Conservation (phyloP, 2,888 invertebrate species). For the Pimpla rufipes region DNA sequence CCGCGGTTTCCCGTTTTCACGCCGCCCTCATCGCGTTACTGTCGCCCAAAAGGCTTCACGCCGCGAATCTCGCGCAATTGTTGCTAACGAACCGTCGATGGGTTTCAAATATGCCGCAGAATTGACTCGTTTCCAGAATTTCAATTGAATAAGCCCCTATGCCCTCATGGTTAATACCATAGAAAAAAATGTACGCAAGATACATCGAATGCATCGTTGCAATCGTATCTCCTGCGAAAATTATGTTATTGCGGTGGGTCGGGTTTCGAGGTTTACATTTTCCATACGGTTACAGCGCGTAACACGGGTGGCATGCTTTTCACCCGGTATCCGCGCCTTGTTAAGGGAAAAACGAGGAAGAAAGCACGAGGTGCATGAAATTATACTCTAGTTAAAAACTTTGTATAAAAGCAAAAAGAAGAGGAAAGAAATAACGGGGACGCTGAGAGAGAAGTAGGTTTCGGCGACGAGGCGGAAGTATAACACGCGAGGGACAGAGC, state of each 20-base stretch:
- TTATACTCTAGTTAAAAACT: neutral
- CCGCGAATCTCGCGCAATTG: constrained; percentile 16
- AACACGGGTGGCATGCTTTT: neutral
- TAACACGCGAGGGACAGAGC: constrained; percentile 38
- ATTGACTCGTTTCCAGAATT: neutral
- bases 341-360: constrained; percentile 31
- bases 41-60: neutral
- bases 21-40: constrained; percentile 24
- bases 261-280: neutral
- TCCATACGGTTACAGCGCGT: neutral
- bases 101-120: neutral
- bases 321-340: neutral
- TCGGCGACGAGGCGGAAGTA: constrained; percentile 42
- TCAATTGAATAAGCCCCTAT: constrained; percentile 39
- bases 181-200: neutral
- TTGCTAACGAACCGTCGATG: neutral
- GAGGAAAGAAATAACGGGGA: constrained; percentile 21
- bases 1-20: neutral
- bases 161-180: constrained; percentile 22
- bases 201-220: neutral
- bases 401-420: neutral
- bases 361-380: constrained; percentile 11
- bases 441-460: constrained; percentile 30
- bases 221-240: constrained; percentile 6
- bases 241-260: neutral